These are phyloP conservation scores for Caenorhabditis doughertyi DNA, from an alignment of 2,888 invertebrate species.

Conservation along the genomic window DNA sequence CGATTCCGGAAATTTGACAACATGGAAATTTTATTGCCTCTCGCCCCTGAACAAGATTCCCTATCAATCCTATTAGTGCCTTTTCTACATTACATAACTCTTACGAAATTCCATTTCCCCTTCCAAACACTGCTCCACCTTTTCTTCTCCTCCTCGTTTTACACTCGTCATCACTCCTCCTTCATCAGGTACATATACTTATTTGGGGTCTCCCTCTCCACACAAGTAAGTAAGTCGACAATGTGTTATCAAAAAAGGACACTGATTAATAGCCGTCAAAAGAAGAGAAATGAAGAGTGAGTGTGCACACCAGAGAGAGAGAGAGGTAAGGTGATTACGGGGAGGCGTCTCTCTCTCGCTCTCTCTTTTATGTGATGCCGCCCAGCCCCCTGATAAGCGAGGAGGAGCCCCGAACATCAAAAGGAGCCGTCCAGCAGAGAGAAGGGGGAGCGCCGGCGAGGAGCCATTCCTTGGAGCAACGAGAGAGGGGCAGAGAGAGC, in stretches of 20 bases:
- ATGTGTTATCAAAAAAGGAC: not conserved
- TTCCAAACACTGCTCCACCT: no score
- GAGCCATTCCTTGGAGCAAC: not conserved
- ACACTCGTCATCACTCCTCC: no score
- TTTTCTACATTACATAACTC: no score
- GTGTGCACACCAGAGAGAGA: not conserved
- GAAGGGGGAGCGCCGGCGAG: no score
- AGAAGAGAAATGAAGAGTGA: constrained; percentile 1
- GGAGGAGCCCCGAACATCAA: constrained; percentile 38
- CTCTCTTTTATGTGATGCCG: constrained; percentile 63
- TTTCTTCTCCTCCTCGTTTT: no score
- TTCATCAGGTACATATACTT: not conserved
- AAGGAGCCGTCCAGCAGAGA: constrained; percentile 9
- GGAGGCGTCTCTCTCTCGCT: no score
- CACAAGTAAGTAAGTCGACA: not conserved
- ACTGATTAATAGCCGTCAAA: constrained; percentile 21
- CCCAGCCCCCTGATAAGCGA: not conserved
- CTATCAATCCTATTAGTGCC: no score
- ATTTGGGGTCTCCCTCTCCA: not conserved
- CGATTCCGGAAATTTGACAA: no score
- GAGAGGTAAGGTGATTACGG: constrained; percentile 39
- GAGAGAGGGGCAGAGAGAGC: not conserved
- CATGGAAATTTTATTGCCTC: no score
- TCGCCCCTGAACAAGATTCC: no score
- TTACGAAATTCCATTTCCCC: no score